Evolutionary conservation across 2,797 vertebrate genomes (phyloP).

Genomic region (Huso huso): DNA sequence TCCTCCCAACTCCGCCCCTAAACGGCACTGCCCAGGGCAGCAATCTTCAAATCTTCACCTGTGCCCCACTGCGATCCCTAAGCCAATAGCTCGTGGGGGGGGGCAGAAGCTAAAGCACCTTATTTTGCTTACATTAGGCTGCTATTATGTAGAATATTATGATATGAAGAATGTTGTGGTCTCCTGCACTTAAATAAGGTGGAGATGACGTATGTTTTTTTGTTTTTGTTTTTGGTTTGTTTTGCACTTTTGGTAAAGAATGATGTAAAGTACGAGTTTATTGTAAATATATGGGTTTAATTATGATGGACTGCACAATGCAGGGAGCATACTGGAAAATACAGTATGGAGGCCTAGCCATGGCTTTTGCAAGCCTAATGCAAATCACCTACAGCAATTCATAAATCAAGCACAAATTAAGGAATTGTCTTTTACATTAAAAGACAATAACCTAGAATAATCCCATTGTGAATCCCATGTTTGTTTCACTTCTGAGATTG

Average conservation of each 20-base stretch:
- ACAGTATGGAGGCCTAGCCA: constrained; percentile 33
- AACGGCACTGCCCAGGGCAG: constrained; percentile 31
- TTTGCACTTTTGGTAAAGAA: constrained; percentile 84
- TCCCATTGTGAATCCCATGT: not conserved
- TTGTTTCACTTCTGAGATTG: not conserved
- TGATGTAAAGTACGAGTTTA: constrained; percentile 66
- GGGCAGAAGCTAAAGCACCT: constrained; percentile 95
- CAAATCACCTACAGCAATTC: constrained; percentile 58
- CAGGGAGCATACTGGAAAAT: constrained; percentile 58
- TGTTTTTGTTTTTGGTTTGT: constrained; percentile 39
- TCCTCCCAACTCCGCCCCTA: constrained; percentile 61
- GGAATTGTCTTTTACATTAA: too few relatives aligned
- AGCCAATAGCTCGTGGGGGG: constrained; percentile 38
- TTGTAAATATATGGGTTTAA: constrained; percentile 67
- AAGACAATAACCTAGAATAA: too few relatives aligned
- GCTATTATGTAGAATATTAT: constrained; percentile 88
- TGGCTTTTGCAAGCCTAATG: constrained; percentile 84
- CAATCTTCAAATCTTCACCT: constrained; percentile 9
- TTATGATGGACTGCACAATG: constrained; percentile 57
- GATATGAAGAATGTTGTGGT: constrained; percentile 94
- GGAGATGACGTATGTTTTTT: constrained; percentile 48
- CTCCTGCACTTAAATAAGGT: constrained; percentile 50
- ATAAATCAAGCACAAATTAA: constrained; percentile 22
- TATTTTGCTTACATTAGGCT: constrained; percentile 92
- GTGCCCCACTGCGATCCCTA: constrained; percentile 14